phyloP scores from a whole-genome alignment of 2,113 vertebrate species.

The Panthera tigris region DNA sequence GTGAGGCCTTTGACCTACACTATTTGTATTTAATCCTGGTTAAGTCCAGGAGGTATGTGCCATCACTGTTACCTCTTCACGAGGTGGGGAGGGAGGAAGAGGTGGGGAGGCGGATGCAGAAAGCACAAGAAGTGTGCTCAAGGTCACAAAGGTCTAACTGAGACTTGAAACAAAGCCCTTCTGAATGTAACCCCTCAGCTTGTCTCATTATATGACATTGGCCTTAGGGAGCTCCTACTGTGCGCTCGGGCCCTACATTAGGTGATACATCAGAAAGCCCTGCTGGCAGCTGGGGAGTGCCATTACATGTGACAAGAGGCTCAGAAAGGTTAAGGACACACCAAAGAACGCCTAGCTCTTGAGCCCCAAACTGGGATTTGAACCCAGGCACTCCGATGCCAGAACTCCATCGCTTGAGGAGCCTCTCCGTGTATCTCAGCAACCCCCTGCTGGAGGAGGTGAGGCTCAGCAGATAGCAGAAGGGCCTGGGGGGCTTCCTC shows the following conservation, averaged over 20 bases:
- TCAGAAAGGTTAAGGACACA: neutral
- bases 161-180: neutral
- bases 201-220: neutral
- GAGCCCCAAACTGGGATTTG: neutral
- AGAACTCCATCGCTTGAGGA: neutral
- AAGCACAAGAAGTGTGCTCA: neutral
- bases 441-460: neutral
- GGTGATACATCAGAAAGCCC: no score
- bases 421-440: neutral
- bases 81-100: no score
- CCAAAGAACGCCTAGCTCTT: neutral
- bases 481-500: neutral
- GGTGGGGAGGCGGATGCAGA: neutral
- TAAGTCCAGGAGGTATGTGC: neutral
- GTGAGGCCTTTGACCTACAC: neutral
- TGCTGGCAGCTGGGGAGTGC: neutral
- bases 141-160: neutral
- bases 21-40: neutral
- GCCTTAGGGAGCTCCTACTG: neutral
- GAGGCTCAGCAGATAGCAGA: neutral
- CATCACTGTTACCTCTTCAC: neutral
- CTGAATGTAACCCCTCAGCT: neutral
- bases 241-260: neutral
- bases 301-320: neutral
- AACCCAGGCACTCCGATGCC: neutral